Evolutionary conservation across 2,797 vertebrate species (phyloP).

Genomic region (Rhinogobio ventralis): DNA sequence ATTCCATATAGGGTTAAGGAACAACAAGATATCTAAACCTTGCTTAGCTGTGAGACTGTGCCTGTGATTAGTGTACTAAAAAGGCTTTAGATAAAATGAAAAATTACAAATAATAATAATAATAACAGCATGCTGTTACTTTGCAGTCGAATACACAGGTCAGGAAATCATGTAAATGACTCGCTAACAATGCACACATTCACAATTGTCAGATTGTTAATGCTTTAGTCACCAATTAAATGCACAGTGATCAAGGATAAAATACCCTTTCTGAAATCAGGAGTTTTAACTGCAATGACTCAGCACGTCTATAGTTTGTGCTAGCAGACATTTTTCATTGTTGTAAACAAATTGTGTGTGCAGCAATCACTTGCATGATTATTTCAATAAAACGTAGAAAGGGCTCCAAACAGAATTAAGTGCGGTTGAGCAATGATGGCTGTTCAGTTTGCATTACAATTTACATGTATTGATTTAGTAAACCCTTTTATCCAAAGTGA

Average conservation of each 20-base stretch:
- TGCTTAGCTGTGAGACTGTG: not conserved
- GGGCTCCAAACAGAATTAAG: not conserved
- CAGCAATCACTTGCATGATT: not conserved
- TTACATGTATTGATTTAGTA: slow-evolving; percentile 17
- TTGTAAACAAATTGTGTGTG: slow-evolving; percentile 7
- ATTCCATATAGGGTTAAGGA: no score
- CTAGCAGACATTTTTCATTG: not conserved
- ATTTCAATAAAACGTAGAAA: not conserved
- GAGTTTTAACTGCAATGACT: slow-evolving; percentile 21
- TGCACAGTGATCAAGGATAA: slow-evolving; percentile 14
- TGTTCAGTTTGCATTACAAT: not conserved
- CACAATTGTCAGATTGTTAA: slow-evolving; percentile 29
- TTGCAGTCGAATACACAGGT: slow-evolving; percentile 7
- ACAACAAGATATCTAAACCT: not conserved
- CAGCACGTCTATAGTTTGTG: not conserved
- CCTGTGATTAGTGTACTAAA: slow-evolving; percentile 2
- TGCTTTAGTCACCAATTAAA: slow-evolving; percentile 26
- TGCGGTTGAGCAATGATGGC: not conserved
- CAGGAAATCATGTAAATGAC: not conserved
- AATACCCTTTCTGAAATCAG: slow-evolving; percentile 26
- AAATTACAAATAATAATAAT: slow-evolving; percentile 19
- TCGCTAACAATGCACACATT: not conserved
- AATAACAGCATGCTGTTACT: not conserved
- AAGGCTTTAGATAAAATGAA: slow-evolving; percentile 5
- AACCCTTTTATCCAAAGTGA: slow-evolving; percentile 22